Evolutionary conservation across 2,797 vertebrate species (phyloP).

Genomic region (Neomorphus geoffroyi): DNA sequence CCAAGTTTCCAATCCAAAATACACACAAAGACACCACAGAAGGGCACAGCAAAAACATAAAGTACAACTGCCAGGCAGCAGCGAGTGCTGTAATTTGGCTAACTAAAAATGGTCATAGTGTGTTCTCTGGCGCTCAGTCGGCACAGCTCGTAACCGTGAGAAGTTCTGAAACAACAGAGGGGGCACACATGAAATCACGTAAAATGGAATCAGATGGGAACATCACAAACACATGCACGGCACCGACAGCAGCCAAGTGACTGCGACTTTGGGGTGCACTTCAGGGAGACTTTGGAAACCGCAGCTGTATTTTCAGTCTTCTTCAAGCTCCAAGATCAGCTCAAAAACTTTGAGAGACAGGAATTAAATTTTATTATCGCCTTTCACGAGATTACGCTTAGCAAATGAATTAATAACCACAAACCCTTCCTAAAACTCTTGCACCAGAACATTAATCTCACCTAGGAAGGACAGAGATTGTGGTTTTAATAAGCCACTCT

Average conservation of each 20-base stretch:
- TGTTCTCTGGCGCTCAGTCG: not conserved
- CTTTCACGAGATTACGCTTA: conserved; percentile 16
- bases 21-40: not conserved
- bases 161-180: not conserved
- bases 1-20: not conserved
- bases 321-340: not conserved
- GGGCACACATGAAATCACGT: not conserved
- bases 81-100: not conserved
- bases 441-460: not conserved
- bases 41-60: not conserved
- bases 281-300: not conserved
- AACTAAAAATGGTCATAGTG: not conserved
- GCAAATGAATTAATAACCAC: conserved; percentile 9
- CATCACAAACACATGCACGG: not conserved
- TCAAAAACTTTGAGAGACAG: conserved; percentile 3
- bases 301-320: not conserved
- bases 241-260: not conserved
- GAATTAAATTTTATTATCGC: not conserved
- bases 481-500: conserved; percentile 24
- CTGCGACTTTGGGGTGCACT: not conserved
- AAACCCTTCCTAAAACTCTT: conserved; percentile 11
- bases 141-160: not conserved
- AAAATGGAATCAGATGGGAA: not conserved
- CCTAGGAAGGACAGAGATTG: not conserved
- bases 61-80: not conserved